A percentile compares a stretch with the other conserved stretches of the same genome.
phyloP scores from a whole-genome alignment of 2,888 invertebrate species.

The Folsomia manolachei region DNA sequence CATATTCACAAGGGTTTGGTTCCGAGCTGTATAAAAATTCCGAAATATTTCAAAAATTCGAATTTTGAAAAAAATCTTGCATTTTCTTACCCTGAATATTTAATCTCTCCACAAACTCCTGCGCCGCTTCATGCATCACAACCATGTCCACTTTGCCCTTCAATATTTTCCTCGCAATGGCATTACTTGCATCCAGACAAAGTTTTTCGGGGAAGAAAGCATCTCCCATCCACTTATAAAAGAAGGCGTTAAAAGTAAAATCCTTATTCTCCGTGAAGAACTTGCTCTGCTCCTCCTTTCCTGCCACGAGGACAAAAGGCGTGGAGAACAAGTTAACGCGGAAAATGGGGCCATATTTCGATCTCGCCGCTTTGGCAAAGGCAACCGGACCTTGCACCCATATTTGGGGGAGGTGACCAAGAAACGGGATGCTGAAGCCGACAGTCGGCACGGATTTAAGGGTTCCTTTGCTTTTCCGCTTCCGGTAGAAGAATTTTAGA shows the following conservation, averaged over 20 bases:
- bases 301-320: neutral
- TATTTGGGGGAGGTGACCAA: neutral
- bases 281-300: neutral
- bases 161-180: neutral
- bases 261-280: neutral
- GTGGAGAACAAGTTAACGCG: neutral
- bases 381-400: neutral
- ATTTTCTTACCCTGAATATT: neutral
- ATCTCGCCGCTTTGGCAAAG: neutral
- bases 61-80: too few relatives aligned
- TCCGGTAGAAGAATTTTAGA: too few relatives aligned
- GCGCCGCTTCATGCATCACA: neutral
- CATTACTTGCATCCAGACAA: neutral
- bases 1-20: neutral
- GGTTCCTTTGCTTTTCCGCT: too few relatives aligned
- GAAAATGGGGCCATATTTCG: neutral
- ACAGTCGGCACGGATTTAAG: neutral
- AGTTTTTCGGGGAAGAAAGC: neutral
- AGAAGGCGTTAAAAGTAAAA: neutral
- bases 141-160: neutral
- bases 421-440: neutral
- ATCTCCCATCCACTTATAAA: neutral
- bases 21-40: neutral
- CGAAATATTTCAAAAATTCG: neutral
- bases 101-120: neutral